These are phyloP conservation scores for Brienomyrus longianalis DNA, from an alignment of 2,113 vertebrate genomes.

Conservation along the genomic window DNA sequence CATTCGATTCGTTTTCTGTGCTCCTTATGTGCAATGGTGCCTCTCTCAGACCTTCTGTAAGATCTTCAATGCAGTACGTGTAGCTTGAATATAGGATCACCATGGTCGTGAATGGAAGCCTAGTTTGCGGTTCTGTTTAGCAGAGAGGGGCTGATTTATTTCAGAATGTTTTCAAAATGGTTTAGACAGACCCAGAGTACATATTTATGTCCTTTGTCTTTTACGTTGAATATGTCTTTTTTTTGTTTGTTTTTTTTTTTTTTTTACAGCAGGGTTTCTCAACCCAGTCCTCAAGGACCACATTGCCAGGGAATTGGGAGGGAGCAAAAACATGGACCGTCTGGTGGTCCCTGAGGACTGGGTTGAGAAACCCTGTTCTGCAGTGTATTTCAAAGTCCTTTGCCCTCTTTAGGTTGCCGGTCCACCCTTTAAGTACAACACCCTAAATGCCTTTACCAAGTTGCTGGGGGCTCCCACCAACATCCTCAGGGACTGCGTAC, in stretches of 20 bases:
- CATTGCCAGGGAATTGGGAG: no score
- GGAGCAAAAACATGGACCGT: no score
- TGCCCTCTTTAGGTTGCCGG: constrained; percentile 77
- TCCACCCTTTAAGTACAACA: constrained; percentile 98
- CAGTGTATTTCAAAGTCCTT: background rate
- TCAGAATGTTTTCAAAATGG: background rate
- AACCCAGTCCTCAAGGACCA: no score
- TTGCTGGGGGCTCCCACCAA: constrained; percentile 89
- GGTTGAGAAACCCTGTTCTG: background rate
- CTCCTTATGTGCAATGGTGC: background rate
- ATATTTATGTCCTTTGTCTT: background rate
- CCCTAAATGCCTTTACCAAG: constrained; percentile 97
- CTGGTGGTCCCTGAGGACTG: no score
- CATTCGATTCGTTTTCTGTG: background rate
- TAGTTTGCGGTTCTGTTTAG: background rate
- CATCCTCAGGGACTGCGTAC: constrained; percentile 95
- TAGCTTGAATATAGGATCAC: background rate
- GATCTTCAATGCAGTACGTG: background rate
- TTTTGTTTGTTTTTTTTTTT: background rate
- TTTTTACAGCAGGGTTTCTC: background rate
- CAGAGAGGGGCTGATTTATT: background rate
- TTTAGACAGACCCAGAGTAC: background rate
- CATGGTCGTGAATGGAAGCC: background rate
- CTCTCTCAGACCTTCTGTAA: background rate
- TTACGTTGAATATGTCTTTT: background rate